Conservation (phyloP, 2,797 vertebrate genomes). For the Brachymystax lenok region DNA sequence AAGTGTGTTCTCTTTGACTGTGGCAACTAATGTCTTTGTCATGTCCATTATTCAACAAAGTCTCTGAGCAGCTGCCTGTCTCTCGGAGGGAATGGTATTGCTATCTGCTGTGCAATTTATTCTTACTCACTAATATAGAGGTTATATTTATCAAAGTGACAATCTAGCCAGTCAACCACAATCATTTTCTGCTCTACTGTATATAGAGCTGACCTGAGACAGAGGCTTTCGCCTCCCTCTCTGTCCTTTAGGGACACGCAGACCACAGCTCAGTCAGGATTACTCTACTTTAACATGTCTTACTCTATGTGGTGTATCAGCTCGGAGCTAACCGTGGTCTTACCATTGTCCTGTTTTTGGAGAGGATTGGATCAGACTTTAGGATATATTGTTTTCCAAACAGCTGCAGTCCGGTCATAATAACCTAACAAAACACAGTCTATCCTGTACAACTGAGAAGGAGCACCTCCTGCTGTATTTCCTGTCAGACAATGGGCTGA, state of each 20-base stretch:
- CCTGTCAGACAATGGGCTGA: slow-evolving; percentile 73
- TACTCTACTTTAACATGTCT: neutral
- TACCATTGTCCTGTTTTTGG: slow-evolving; percentile 42
- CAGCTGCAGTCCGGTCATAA: slow-evolving; percentile 60
- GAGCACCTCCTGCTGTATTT: slow-evolving; percentile 46
- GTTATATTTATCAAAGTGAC: slow-evolving; percentile 61
- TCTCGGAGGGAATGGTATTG: slow-evolving; percentile 48
- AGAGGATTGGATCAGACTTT: slow-evolving; percentile 37
- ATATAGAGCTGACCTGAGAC: slow-evolving; percentile 24
- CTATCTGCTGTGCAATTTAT: slow-evolving; percentile 51
- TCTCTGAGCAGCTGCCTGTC: slow-evolving; percentile 64
- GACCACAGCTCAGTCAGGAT: slow-evolving; percentile 24
- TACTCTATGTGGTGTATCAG: slow-evolving; percentile 24
- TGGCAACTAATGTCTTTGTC: slow-evolving; percentile 73
- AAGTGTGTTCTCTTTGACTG: slow-evolving; percentile 59
- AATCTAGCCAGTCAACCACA: slow-evolving; percentile 50
- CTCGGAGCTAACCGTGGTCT: slow-evolving; percentile 28
- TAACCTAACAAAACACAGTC: slow-evolving; percentile 56
- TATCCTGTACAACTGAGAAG: slow-evolving; percentile 37
- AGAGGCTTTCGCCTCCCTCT: slow-evolving; percentile 31
- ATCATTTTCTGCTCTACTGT: slow-evolving; percentile 47
- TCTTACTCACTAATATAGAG: slow-evolving; percentile 56
- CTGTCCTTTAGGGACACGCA: slow-evolving; percentile 21
- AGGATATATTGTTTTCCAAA: slow-evolving; percentile 50
- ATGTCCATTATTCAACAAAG: slow-evolving; percentile 63